phyloP scores from a whole-genome alignment of 2,113 vertebrate species.

The Romanogobio albipinnatus region DNA sequence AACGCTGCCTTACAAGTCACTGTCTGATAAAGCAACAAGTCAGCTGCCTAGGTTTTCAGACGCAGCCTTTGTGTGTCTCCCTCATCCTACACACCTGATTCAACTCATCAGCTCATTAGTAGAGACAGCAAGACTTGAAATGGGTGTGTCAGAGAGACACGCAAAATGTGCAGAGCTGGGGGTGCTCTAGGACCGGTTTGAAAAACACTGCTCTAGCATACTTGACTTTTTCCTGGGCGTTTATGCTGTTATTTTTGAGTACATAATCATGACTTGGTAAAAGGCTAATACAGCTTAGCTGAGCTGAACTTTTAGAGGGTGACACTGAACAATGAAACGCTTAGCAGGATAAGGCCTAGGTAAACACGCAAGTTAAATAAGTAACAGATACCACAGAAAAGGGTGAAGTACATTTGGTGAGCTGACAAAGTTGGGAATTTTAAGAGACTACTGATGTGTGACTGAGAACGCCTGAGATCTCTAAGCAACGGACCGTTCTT shows the following conservation, averaged over 20 bases:
- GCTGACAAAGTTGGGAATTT: neutral
- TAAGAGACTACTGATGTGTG: neutral
- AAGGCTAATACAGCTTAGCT: slow-evolving; percentile 15
- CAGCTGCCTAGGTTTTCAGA: no score
- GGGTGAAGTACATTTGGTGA: neutral
- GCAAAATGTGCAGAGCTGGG: no score
- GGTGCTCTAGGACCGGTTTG: no score
- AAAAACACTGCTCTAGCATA: neutral
- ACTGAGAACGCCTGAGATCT: neutral
- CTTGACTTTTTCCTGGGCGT: neutral
- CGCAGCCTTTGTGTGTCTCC: no score
- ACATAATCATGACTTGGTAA: neutral
- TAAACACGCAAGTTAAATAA: slow-evolving; percentile 21
- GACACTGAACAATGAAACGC: neutral
- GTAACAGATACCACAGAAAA: neutral
- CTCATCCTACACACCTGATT: no score
- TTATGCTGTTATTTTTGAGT: neutral
- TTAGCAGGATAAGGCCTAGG: neutral
- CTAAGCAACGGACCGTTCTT: neutral
- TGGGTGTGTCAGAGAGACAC: no score
- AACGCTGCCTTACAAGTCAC: no score
- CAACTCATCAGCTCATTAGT: no score
- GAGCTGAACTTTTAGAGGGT: neutral
- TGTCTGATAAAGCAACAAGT: no score
- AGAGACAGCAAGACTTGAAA: no score